These are phyloP conservation scores for Drosophila sturtevanti DNA, from an alignment of 1,140 invertebrate genomes.

Conservation along the genomic window DNA sequence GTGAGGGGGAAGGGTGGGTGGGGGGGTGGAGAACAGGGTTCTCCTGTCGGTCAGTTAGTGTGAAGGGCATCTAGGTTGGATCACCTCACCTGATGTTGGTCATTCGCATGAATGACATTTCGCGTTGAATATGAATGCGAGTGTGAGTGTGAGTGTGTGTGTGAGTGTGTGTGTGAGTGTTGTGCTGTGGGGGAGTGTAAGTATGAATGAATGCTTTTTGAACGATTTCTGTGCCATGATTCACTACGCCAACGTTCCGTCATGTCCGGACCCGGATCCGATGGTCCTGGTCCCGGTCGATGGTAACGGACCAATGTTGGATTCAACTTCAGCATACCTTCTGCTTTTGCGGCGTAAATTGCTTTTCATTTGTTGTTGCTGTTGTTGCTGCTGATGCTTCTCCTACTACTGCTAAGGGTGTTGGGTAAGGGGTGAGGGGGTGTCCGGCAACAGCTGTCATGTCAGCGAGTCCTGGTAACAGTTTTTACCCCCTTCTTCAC, in stretches of 20 bases:
- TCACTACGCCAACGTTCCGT: constrained; percentile 33
- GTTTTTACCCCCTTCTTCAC: constrained; percentile 34
- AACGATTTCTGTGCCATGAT: constrained; percentile 57
- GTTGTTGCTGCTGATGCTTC: constrained; percentile 37
- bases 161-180: constrained; percentile 1
- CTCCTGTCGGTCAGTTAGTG: neutral
- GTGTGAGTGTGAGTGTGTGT: neutral
- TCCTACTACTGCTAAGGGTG: too few relatives aligned
- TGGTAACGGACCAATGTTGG: neutral
- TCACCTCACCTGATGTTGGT: constrained; percentile 34
- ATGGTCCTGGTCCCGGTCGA: neutral
- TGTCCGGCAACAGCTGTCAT: constrained; percentile 69
- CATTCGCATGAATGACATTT: constrained; percentile 49
- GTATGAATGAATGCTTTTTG: constrained; percentile 48
- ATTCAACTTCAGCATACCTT: constrained; percentile 27
- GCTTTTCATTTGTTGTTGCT: constrained; percentile 66
- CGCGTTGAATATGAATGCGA: constrained; percentile 1
- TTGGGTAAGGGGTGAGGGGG: neutral
- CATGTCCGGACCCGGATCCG: neutral
- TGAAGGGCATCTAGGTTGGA: neutral
- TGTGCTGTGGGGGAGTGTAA: neutral
- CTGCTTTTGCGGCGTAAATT: constrained; percentile 57
- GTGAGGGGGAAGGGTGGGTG: neutral
- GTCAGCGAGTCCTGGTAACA: constrained; percentile 37
- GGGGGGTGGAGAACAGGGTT: neutral